Percentiles rank a stretch among this genome's conserved stretches.
Evolutionary conservation across 1,140 invertebrate species (phyloP).

Genomic region (Heliothis virescens): DNA sequence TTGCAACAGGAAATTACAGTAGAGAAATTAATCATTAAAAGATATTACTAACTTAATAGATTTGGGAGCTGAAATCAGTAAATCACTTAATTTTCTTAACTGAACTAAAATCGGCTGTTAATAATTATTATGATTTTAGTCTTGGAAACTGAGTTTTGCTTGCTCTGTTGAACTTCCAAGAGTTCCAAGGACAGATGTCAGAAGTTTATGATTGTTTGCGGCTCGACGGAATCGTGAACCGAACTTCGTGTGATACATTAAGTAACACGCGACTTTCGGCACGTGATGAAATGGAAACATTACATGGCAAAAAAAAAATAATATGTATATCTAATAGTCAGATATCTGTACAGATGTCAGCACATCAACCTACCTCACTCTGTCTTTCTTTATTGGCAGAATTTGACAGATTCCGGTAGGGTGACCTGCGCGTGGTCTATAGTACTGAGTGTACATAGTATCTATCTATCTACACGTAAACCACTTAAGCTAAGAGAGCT

Average conservation of each 20-base stretch:
- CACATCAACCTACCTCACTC: too few species aligned
- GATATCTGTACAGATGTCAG: too few species aligned
- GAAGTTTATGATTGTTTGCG: slow-evolving; percentile 11
- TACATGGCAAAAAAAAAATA: background rate
- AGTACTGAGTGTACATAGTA: too few species aligned
- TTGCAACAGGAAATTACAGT: background rate
- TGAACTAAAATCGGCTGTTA: background rate
- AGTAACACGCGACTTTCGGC: background rate
- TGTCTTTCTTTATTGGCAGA: too few species aligned
- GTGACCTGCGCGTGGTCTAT: too few species aligned
- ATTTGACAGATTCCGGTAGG: too few species aligned
- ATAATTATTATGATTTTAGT: background rate
- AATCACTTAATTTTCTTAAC: background rate
- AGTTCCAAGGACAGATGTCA: background rate
- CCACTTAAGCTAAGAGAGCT: too few species aligned
- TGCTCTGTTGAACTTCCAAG: background rate
- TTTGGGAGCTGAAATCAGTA: background rate
- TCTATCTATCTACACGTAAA: too few species aligned
- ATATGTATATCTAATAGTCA: too few species aligned
- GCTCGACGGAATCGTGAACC: background rate
- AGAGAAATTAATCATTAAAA: slow-evolving; percentile 10
- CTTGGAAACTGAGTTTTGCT: background rate
- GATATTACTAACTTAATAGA: background rate
- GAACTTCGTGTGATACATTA: background rate
- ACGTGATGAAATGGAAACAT: background rate